Percentiles rank a stretch among this genome's conserved stretches.
Evolutionary conservation across 2,888 invertebrate species (phyloP).

Genomic region (Crepidodera aurea): DNA sequence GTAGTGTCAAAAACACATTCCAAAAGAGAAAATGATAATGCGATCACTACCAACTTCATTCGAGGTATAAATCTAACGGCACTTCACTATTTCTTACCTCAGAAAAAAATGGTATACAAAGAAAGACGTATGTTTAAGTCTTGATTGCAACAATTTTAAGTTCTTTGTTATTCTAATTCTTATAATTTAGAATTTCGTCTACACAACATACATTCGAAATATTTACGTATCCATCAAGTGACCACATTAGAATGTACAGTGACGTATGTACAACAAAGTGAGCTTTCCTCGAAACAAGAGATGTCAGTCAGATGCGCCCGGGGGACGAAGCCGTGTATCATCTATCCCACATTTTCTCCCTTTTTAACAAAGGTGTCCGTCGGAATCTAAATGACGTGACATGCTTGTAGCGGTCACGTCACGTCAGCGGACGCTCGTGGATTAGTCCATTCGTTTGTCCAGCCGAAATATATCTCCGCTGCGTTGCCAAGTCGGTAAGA

Average conservation of each 20-base stretch:
- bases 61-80: too few relatives aligned
- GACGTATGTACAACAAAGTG: conserved; percentile 34
- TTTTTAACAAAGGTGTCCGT: conserved; percentile 55
- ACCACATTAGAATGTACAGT: conserved; percentile 33
- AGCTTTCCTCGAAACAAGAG: conserved; percentile 37
- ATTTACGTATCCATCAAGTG: conserved; percentile 36
- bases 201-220: conserved; percentile 8
- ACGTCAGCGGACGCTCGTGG: conserved; percentile 55
- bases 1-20: too few relatives aligned
- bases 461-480: neutral
- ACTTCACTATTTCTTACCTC: too few relatives aligned
- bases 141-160: too few relatives aligned
- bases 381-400: conserved; percentile 56
- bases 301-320: conserved; percentile 36
- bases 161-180: too few relatives aligned
- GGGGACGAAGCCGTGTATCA: conserved; percentile 23
- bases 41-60: too few relatives aligned
- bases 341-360: conserved; percentile 34
- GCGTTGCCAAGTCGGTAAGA: neutral
- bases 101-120: too few relatives aligned
- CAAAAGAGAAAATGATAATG: too few relatives aligned
- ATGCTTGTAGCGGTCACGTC: conserved; percentile 57
- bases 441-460: conserved; percentile 39
- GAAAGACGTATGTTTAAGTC: too few relatives aligned
- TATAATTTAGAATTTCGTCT: neutral